Percentiles rank a stretch among this genome's conserved stretches.
These are phyloP conservation scores for Apodemia duryi DNA, from an alignment of 2,888 invertebrate genomes.

Conservation along the genomic window DNA sequence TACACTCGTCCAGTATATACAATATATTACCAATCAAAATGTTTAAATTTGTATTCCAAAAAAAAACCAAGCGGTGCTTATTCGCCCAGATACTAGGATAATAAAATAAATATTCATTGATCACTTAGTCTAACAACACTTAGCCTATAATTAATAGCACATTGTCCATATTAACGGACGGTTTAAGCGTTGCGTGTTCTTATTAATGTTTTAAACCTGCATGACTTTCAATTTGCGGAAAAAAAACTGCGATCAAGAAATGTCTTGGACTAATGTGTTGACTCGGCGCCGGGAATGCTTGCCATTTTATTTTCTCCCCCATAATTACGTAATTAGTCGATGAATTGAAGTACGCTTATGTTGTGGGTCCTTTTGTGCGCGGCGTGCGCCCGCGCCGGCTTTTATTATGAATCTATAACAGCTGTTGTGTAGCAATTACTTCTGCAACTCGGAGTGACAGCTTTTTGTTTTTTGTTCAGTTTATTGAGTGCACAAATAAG, in stretches of 20 bases:
- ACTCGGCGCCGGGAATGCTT: slow-evolving; percentile 62
- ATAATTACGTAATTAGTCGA: slow-evolving; percentile 77
- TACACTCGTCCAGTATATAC: no score
- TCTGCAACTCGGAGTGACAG: slow-evolving; percentile 44
- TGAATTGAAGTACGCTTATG: slow-evolving; percentile 70
- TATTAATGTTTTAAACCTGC: slow-evolving; percentile 32
- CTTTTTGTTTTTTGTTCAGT: slow-evolving; percentile 15
- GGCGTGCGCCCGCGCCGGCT: slow-evolving; percentile 54
- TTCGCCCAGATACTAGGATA: no score
- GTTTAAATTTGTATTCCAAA: no score
- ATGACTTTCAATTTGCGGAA: slow-evolving; percentile 62
- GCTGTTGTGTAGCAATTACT: slow-evolving; percentile 51
- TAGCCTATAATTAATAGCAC: slow-evolving; percentile 6
- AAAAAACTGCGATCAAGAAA: slow-evolving; percentile 51
- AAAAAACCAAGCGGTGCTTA: no score
- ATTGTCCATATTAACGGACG: slow-evolving; percentile 18
- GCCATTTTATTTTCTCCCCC: slow-evolving; percentile 66
- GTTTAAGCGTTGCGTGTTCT: slow-evolving; percentile 11
- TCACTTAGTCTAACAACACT: no score
- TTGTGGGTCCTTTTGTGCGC: slow-evolving; percentile 68
- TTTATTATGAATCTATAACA: slow-evolving; percentile 55
- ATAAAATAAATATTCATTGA: no score
- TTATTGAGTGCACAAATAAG: slow-evolving; percentile 13
- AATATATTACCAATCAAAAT: no score
- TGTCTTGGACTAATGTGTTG: slow-evolving; percentile 70